Base-by-base conservation (phyloP, 1,140 invertebrate species). In the Orius insidiosus region DNA sequence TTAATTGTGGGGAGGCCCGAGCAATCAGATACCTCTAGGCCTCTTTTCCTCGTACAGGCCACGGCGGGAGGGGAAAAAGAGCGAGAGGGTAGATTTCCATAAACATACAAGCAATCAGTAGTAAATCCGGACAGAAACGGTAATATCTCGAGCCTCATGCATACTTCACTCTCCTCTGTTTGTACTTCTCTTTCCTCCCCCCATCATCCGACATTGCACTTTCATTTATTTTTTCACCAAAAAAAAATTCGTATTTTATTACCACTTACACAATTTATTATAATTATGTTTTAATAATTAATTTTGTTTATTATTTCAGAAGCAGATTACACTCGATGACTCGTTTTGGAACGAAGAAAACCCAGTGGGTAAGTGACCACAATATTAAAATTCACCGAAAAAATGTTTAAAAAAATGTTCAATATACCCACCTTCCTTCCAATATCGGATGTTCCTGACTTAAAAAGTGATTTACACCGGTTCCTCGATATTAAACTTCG, bases 321-420 rank as follows among this genome's bases (percentile, higher is more conserved):
- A 71, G 80, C 80, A 59, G 81, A 86, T 68, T 86, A 86, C 63
- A 55, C 71, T 86, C 67, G 84, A 88, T 70, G 84, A 86, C 68
- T 85, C 82, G 55, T 85, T 82, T 70, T 86, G 82, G 82, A 86
- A 82, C 68, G 81, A 85, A 64, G 82, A 85, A 63, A 84, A 75
- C 70, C 79, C 81, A 64, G 76, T 78, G 60, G 81, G 82, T 85
- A 62, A 82, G 80, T 75, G 8, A 18, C 9, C 8, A 33, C 6
- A 33, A 47, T 11, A 30, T 40, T 39, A 4, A 1, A 14, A 7
- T 33, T 7, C 32, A 7, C n/a, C n/a, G 32, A 33, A 33, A 33
- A 33, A 33, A 7, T 33, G n/a, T 6, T 33, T n/a, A n/a, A 33
- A 33, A 33, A 33, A 33, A 33, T 33, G 6, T 33, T 33, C n/a